Evolutionary conservation across 2,797 vertebrate species (phyloP), one percentile per base, ranked within the genome.

Genomic region (Thunnus albacares): DNA sequence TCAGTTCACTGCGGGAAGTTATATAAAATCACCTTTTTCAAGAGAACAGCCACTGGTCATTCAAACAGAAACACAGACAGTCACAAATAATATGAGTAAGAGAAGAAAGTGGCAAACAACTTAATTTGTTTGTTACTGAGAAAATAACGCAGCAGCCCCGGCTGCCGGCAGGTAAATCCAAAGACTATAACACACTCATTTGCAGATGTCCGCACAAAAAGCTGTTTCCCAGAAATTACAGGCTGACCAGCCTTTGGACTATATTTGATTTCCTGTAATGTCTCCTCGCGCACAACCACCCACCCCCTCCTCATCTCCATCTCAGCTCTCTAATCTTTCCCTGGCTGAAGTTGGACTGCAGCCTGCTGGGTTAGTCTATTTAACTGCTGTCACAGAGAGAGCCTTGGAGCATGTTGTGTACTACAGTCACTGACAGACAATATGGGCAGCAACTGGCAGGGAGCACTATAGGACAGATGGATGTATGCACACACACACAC

Each of bases 371-470:
- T 90, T 72, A 66, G 82, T 84, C 86, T 85, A 79, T 89, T 90
- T 83, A 70, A 77, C 78, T 87, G 81, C 78, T 79, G 83, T 85
- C 88, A 79, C 80, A 87, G 55, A 80, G 81, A 78, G 79, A 85
- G 79, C 78, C 81, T 79, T 28, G 75, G 69, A 87, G 84, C 86
- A 63, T 73, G 80, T 79, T 80, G 83, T 84, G 89, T 77, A 76
- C 77, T 63, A 65, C 69, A 82, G 86, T 67, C 72, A 65, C 84
- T 51, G 63, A 85, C 76, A 83, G 77, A 89, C 90, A 90, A 84
- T 85, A 89, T 89, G 87, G 83, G 71, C 76, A 86, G 77, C 72
- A 77, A 86, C 80, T 91, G 85, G 84, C 87, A 88, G 80, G 72
- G 53, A 83, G 80, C 77, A 84, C 75, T 71, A 57, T 14, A 64